Percentiles rank a stretch among this genome's conserved stretches.
Evolutionary conservation across 1,140 invertebrate genomes (phyloP).

Genomic region (Anastrepha obliqua): DNA sequence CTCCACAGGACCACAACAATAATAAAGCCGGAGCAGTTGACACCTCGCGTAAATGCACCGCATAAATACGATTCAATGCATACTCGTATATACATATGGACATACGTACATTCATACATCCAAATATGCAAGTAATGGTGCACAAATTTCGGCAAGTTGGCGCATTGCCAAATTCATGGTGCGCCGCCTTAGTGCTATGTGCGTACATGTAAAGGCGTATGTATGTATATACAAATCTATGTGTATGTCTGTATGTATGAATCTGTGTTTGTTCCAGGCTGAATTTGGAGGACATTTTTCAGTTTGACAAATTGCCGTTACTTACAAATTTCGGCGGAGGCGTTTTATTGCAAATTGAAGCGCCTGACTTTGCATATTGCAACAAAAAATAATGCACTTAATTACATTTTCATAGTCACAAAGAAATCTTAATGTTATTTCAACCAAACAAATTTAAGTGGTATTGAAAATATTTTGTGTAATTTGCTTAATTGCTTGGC

Average conservation of each 20-base stretch:
- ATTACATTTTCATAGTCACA: background rate
- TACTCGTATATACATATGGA: background rate
- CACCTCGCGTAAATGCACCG: background rate
- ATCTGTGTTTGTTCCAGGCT: background rate
- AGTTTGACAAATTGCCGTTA: background rate
- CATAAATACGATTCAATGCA: background rate
- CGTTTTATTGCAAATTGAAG: constrained; percentile 36
- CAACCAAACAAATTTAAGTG: too few relatives aligned
- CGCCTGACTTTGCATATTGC: background rate
- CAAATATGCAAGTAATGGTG: background rate
- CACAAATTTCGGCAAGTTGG: background rate
- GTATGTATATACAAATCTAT: background rate
- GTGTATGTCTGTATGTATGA: background rate
- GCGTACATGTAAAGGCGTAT: background rate
- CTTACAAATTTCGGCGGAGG: constrained; percentile 3
- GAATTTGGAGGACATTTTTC: constrained; percentile 25
- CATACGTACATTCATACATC: background rate
- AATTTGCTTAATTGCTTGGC: too few relatives aligned
- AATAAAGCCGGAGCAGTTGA: background rate
- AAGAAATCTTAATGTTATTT: too few relatives aligned
- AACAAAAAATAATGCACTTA: background rate
- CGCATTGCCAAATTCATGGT: constrained; percentile 32
- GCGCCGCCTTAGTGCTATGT: background rate
- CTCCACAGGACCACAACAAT: constrained; percentile 1
- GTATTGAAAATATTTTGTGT: too few relatives aligned